Conservation (phyloP, 2,888 invertebrate species). For the Ophion ellenae region DNA sequence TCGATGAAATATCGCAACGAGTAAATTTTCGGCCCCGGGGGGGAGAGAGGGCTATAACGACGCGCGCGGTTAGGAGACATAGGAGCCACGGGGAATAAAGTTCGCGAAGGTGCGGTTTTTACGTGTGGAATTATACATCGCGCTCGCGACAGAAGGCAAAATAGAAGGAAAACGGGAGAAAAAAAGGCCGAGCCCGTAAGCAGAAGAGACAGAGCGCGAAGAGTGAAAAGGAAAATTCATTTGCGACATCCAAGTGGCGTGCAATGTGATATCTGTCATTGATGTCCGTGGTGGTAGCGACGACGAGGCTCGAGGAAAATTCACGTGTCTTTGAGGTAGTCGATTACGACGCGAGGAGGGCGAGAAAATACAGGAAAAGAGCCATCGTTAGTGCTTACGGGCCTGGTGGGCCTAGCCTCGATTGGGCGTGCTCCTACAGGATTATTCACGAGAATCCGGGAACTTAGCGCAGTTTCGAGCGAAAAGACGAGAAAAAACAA, state of each 20-base stretch:
- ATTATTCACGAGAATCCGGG: conserved; percentile 28
- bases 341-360: conserved; percentile 61
- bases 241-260: conserved; percentile 64
- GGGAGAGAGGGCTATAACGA: conserved; percentile 18
- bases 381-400: conserved; percentile 41
- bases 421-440: conserved; percentile 57
- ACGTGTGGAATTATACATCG: conserved; percentile 4
- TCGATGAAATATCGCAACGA: conserved; percentile 50
- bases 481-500: not conserved
- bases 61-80: conserved; percentile 24
- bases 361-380: conserved; percentile 27
- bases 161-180: not conserved
- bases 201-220: not conserved
- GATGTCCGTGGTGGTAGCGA: conserved; percentile 78
- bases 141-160: not conserved
- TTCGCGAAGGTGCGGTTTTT: conserved; percentile 43
- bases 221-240: conserved; percentile 27
- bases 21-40: conserved; percentile 29
- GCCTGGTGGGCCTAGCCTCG: conserved; percentile 58
- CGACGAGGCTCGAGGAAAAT: conserved; percentile 66
- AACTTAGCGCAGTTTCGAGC: conserved; percentile 4
- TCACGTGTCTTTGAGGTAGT: conserved; percentile 63
- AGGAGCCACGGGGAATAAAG: conserved; percentile 22
- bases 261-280: conserved; percentile 82
- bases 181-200: not conserved